Conservation (phyloP, 2,113 vertebrate genomes). For the Anas platyrhynchos region DNA sequence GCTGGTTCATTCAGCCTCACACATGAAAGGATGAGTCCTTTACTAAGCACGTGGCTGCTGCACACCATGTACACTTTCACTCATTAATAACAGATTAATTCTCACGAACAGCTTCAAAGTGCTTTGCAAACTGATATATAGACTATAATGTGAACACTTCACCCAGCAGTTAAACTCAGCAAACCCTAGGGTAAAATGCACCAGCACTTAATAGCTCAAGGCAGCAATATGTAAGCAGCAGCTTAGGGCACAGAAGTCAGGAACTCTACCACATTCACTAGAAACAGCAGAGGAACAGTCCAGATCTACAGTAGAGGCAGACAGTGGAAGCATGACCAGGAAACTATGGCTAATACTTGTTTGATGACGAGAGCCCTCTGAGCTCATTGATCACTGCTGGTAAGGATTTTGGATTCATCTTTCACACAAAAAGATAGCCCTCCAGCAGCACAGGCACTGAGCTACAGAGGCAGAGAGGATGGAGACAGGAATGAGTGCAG, state of each 20-base stretch:
- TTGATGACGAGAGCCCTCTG: background rate
- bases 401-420: constrained; percentile 33
- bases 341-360: constrained; percentile 11
- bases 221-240: constrained; percentile 32
- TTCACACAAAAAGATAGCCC: background rate
- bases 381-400: constrained; percentile 42
- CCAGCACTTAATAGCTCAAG: constrained; percentile 29
- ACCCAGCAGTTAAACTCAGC: constrained; percentile 36
- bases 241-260: background rate
- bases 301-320: constrained; percentile 17
- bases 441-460: constrained; percentile 28
- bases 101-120: background rate
- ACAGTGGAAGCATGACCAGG: background rate
- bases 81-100: constrained; percentile 62
- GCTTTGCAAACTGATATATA: constrained; percentile 9
- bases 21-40: background rate
- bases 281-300: background rate
- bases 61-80: background rate
- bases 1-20: constrained; percentile 14
- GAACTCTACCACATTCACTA: constrained; percentile 11
- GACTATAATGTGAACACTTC: constrained; percentile 44
- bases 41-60: background rate
- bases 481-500: fast-evolving
- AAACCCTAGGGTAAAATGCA: constrained; percentile 23
- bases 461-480: background rate